A percentile compares a stretch with the other conserved stretches of the same genome.
phyloP scores from a whole-genome alignment of 1,140 invertebrate genomes.

The Achatina immaculata region DNA sequence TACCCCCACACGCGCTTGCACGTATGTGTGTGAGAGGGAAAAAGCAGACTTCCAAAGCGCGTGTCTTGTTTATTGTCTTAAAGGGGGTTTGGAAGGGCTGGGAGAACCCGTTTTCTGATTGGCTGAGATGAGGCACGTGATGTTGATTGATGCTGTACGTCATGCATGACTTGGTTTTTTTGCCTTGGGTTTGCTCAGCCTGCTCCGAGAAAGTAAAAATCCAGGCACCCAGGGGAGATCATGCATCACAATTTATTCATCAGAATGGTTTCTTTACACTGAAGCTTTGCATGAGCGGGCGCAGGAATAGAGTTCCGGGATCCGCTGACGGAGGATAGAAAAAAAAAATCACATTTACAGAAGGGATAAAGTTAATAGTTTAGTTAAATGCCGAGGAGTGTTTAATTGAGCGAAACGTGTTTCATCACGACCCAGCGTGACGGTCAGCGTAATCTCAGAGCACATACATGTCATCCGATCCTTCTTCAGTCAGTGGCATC shows the following conservation, averaged over 20 bases:
- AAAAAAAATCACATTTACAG: too few relatives aligned
- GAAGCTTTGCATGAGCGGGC: too few relatives aligned
- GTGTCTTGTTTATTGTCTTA: conserved; percentile 13
- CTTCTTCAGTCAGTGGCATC: too few relatives aligned
- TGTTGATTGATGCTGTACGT: conserved; percentile 25
- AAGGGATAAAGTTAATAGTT: too few relatives aligned
- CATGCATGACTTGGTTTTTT: conserved; percentile 14
- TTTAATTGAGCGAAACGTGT: too few relatives aligned
- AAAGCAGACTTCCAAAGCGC: background rate
- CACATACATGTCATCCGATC: too few relatives aligned
- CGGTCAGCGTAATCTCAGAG: too few relatives aligned
- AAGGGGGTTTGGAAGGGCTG: background rate
- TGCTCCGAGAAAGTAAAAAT: background rate
- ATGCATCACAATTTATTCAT: conserved; percentile 1
- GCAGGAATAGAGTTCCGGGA: too few relatives aligned
- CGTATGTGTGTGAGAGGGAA: background rate
- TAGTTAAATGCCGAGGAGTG: too few relatives aligned
- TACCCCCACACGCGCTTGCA: conserved; percentile 17
- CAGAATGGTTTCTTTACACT: too few relatives aligned
- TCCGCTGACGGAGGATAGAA: too few relatives aligned
- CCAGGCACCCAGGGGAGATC: background rate
- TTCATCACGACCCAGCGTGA: too few relatives aligned
- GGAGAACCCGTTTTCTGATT: background rate
- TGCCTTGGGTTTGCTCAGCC: background rate
- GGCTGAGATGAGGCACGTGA: background rate